These are phyloP conservation scores for Muscicapa adusta DNA, from an alignment of 2,113 vertebrate genomes.

Conservation along the genomic window DNA sequence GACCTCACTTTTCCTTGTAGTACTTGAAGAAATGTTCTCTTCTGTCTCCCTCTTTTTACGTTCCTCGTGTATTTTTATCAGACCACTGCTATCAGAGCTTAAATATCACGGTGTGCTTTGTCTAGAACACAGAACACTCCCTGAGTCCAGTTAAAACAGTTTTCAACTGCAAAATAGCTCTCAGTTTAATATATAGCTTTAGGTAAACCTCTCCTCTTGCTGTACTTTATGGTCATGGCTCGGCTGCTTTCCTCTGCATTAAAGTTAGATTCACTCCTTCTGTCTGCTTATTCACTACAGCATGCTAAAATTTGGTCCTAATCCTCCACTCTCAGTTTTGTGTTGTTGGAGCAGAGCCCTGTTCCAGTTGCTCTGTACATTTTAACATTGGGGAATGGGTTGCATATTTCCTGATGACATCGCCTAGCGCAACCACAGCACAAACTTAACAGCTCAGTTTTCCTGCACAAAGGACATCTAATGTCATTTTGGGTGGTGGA, in stretches of 20 bases:
- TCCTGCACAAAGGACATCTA: neutral
- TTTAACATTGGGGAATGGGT: neutral
- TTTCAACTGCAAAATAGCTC: neutral
- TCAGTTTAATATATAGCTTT: neutral
- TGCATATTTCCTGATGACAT: neutral
- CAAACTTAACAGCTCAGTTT: neutral
- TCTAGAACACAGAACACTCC: neutral
- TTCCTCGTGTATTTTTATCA: neutral
- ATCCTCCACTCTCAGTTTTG: neutral
- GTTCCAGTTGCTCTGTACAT: neutral
- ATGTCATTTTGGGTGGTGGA: neutral
- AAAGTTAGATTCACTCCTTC: neutral
- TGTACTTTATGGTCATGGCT: neutral
- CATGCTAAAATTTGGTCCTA: neutral
- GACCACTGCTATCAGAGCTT: neutral
- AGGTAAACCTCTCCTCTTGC: neutral
- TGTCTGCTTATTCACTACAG: neutral
- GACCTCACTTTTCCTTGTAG: neutral
- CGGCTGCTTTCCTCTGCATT: neutral
- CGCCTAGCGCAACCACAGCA: neutral
- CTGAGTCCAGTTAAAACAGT: neutral
- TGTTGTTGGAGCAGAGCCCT: neutral
- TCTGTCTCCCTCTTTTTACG: neutral
- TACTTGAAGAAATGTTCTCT: neutral
- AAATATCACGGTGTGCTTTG: neutral